These are phyloP conservation scores for Galemys pyrenaicus DNA, from an alignment of 2,113 vertebrate species.

Conservation along the genomic window DNA sequence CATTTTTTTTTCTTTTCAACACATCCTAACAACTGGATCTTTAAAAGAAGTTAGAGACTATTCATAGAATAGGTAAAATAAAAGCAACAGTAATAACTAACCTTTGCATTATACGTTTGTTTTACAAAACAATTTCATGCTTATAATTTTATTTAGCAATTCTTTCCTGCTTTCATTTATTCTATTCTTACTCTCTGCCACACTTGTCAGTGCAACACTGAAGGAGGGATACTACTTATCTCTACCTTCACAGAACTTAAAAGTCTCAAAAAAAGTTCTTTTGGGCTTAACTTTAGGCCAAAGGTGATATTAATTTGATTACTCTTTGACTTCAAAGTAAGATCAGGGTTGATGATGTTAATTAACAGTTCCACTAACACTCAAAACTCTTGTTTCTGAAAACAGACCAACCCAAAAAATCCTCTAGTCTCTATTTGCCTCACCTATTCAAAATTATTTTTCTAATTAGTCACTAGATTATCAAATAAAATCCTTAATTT, in stretches of 20 bases:
- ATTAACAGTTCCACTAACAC: neutral
- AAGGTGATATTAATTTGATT: constrained; percentile 15
- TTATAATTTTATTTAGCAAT: neutral
- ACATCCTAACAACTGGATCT: neutral
- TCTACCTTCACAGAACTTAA: neutral
- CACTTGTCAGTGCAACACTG: neutral
- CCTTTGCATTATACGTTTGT: neutral
- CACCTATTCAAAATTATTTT: neutral
- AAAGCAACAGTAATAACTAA: neutral
- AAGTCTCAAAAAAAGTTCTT: neutral
- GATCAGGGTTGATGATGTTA: neutral
- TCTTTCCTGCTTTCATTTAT: neutral
- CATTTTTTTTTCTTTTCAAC: neutral
- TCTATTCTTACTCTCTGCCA: neutral
- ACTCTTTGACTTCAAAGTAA: neutral
- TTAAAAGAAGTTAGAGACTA: neutral
- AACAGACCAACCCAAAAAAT: too few relatives aligned
- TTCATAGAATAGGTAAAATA: neutral
- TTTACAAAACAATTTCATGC: neutral
- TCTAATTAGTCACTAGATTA: neutral
- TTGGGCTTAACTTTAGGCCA: neutral
- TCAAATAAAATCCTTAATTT: neutral
- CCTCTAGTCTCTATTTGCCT: neutral
- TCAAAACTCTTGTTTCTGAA: neutral
- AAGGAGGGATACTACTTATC: neutral